Conservation (phyloP, 1,140 invertebrate genomes). For the Eufriesea mexicana region DNA sequence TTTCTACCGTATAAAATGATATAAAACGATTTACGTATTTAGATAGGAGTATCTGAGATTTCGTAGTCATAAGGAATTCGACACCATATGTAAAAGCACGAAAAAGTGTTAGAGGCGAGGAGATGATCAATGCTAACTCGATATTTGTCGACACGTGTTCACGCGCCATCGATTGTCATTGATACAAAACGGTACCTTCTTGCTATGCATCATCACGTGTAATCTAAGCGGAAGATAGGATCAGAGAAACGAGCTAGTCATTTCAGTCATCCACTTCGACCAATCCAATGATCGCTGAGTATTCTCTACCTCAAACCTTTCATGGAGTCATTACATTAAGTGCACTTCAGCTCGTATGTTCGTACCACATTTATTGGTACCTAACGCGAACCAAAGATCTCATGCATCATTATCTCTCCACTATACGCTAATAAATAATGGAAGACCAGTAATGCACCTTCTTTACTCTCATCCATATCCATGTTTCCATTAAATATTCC, state of each 20-base stretch:
- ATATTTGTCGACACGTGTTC: background rate
- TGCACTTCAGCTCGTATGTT: background rate
- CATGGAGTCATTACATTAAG: constrained; percentile 18
- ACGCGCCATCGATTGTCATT: background rate
- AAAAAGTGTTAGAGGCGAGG: background rate
- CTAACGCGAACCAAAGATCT: background rate
- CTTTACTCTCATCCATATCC: background rate
- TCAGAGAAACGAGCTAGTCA: constrained; percentile 20
- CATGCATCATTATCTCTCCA: background rate
- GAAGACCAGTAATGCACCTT: background rate
- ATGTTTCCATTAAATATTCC: background rate
- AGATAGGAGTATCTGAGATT: no score
- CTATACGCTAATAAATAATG: background rate
- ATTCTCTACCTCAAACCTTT: constrained; percentile 12
- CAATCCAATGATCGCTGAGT: constrained; percentile 10
- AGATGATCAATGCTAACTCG: background rate
- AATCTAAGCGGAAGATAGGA: constrained; percentile 24
- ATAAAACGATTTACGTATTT: no score
- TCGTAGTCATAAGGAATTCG: background rate
- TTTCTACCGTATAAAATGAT: background rate
- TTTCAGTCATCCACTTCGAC: constrained; percentile 13
- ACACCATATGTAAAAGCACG: background rate
- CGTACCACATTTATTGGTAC: background rate
- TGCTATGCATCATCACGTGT: background rate
- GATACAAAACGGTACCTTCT: constrained; percentile 9